phyloP scores from a whole-genome alignment of 2,888 invertebrate genomes.

The Melanargia galathea region DNA sequence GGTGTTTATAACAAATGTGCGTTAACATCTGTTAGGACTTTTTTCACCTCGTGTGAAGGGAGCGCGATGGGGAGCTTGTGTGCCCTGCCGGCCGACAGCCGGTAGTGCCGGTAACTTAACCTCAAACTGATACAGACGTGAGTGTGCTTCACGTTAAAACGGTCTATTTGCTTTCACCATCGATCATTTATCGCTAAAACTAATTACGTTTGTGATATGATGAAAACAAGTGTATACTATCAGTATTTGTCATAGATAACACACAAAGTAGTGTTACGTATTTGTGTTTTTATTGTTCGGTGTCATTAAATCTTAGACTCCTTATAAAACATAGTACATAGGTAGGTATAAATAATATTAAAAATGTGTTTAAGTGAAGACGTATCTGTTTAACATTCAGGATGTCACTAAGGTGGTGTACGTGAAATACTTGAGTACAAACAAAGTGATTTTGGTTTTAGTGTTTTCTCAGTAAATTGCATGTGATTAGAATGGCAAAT shows the following conservation, averaged over 20 bases:
- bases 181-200: constrained; percentile 22
- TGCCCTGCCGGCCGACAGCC: constrained; percentile 68
- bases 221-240: constrained; percentile 12
- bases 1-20: constrained; percentile 27
- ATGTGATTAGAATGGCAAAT: constrained; percentile 70
- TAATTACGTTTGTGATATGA: constrained; percentile 17
- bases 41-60: constrained; percentile 63
- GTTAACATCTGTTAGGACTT: constrained; percentile 41
- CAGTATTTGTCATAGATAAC: constrained; percentile 22
- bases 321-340: neutral
- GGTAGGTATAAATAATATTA: neutral
- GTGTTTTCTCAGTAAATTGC: constrained; percentile 34
- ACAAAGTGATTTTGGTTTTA: constrained; percentile 42
- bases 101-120: constrained; percentile 79
- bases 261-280: neutral
- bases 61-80: constrained; percentile 60
- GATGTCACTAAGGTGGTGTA: constrained; percentile 45
- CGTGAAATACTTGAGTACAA: constrained; percentile 48
- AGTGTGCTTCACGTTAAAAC: constrained; percentile 74
- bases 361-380: constrained; percentile 19
- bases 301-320: neutral
- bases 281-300: neutral
- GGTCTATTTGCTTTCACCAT: constrained; percentile 55
- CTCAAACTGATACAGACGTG: constrained; percentile 80
- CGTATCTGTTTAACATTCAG: constrained; percentile 25